Evolutionary conservation across 2,888 invertebrate species (phyloP).

Genomic region (Ormyrus labotus): DNA sequence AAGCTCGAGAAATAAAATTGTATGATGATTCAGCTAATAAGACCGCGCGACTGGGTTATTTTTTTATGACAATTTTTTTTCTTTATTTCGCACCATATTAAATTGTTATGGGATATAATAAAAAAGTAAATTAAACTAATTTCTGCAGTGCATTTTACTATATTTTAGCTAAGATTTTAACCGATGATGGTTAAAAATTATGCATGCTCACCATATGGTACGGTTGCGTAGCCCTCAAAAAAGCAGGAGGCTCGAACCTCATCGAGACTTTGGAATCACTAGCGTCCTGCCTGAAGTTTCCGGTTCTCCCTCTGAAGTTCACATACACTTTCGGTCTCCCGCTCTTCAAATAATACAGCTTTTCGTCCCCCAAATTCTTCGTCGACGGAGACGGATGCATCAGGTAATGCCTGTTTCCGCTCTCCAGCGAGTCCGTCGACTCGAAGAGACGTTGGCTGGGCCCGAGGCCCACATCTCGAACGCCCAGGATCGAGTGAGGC

Average conservation of each 20-base stretch:
- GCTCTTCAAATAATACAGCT: slow-evolving; percentile 69
- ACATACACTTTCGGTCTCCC: slow-evolving; percentile 69
- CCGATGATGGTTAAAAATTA: not conserved
- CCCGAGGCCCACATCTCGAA: slow-evolving; percentile 64
- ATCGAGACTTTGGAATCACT: slow-evolving; percentile 54
- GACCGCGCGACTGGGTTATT: too few relatives aligned
- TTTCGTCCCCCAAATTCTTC: slow-evolving; percentile 63
- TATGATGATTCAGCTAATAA: too few relatives aligned
- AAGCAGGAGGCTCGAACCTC: slow-evolving; percentile 58
- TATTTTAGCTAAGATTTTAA: too few relatives aligned
- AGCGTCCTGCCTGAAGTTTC: slow-evolving; percentile 62
- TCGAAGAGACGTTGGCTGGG: slow-evolving; percentile 48
- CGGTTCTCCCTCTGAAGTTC: slow-evolving; percentile 67
- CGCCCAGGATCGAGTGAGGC: slow-evolving; percentile 68
- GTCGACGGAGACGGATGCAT: slow-evolving; percentile 18
- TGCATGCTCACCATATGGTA: slow-evolving; percentile 49
- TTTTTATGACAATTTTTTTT: too few relatives aligned
- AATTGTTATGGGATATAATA: too few relatives aligned
- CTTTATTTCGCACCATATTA: too few relatives aligned
- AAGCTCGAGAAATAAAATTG: too few relatives aligned
- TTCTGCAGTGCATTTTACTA: too few relatives aligned
- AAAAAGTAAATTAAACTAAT: too few relatives aligned
- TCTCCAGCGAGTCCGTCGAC: slow-evolving; percentile 14
- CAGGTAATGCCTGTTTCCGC: not conserved
- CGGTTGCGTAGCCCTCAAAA: slow-evolving; percentile 59